Percentiles rank a stretch among this genome's conserved stretches.
Evolutionary conservation across 2,888 invertebrate species (phyloP).

Genomic region (Eugnorisma glareosa): DNA sequence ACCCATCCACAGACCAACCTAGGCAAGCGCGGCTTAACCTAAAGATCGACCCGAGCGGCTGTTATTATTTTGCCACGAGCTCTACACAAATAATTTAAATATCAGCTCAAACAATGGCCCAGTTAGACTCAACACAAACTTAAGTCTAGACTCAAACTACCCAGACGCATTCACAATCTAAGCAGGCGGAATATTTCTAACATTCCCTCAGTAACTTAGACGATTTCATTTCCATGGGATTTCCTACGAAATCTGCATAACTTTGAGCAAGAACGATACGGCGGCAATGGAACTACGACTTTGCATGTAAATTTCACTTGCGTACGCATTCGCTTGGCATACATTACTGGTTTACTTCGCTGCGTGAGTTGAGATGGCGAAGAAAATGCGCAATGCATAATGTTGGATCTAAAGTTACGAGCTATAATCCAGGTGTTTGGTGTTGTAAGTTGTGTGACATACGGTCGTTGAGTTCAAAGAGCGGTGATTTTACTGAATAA

Average conservation of each 20-base stretch:
- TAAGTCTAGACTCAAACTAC: slow-evolving; percentile 43
- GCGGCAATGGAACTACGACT: slow-evolving; percentile 62
- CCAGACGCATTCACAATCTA: slow-evolving; percentile 55
- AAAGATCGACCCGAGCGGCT: too few species aligned
- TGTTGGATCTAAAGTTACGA: slow-evolving; percentile 55
- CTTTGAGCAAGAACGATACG: slow-evolving; percentile 60
- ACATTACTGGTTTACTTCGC: slow-evolving; percentile 67
- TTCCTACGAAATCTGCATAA: slow-evolving; percentile 77
- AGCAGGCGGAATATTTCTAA: slow-evolving; percentile 65
- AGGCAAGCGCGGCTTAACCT: too few species aligned
- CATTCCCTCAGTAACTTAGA: slow-evolving; percentile 67
- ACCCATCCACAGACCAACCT: too few species aligned
- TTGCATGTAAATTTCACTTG: slow-evolving; percentile 71
- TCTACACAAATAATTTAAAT: slow-evolving; percentile 15
- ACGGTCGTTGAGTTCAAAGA: slow-evolving; percentile 17
- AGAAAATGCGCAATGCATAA: slow-evolving; percentile 64
- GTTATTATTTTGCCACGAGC: too few species aligned
- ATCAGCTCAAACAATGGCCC: slow-evolving; percentile 25
- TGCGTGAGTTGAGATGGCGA: slow-evolving; percentile 40
- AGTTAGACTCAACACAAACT: slow-evolving; percentile 41
- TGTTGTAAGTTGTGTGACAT: slow-evolving; percentile 52
- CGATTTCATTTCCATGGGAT: slow-evolving; percentile 76
- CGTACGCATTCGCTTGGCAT: slow-evolving; percentile 63
- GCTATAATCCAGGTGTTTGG: slow-evolving; percentile 66
- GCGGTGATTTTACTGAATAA: slow-evolving; percentile 5